These are phyloP conservation scores for Artibeus jamaicensis DNA, from an alignment of 2,797 vertebrate genomes.

Conservation along the genomic window DNA sequence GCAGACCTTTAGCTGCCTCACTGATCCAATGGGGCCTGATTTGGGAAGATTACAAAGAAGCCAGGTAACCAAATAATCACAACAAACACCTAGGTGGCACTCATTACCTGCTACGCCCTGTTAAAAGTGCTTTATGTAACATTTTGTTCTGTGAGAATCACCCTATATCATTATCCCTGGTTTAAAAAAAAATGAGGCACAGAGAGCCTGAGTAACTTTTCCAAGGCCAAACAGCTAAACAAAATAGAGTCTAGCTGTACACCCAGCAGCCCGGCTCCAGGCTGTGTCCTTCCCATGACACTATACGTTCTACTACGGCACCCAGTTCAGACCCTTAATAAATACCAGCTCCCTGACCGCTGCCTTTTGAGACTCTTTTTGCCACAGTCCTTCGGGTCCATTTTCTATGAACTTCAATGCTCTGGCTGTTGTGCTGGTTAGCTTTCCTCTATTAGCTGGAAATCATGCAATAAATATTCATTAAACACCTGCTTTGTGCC, in stretches of 20 bases:
- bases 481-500: neutral
- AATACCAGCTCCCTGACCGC: neutral
- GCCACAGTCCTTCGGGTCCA: neutral
- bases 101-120: neutral
- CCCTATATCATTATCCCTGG: too few relatives aligned
- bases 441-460: neutral
- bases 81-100: rapidly evolving
- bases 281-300: too few relatives aligned
- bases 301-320: rapidly evolving
- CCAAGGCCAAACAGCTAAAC: neutral
- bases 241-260: neutral
- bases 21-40: neutral
- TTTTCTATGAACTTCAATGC: neutral
- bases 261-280: neutral
- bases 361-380: neutral
- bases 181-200: neutral
- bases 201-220: neutral
- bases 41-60: neutral
- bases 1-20: neutral
- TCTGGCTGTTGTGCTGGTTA: neutral
- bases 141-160: neutral
- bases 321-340: too few relatives aligned
- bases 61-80: neutral
- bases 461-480: conserved; percentile 9
- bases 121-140: rapidly evolving